Conservation (phyloP, 2,797 vertebrate species). For the Ctenopoma kingsleyae region DNA sequence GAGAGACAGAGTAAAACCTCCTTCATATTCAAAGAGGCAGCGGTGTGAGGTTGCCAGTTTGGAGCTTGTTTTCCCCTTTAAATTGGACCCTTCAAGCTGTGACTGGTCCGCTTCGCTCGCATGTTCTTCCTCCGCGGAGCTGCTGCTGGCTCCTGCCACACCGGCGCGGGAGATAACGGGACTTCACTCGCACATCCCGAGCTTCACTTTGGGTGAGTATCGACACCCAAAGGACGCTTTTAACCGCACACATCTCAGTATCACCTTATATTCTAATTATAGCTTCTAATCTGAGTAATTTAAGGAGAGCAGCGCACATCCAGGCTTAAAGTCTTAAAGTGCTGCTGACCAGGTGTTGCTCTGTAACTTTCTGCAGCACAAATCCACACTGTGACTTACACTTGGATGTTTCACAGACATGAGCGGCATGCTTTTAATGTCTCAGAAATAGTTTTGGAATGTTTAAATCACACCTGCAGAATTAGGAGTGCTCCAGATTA, state of each 20-base stretch:
- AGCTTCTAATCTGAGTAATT: constrained; percentile 23
- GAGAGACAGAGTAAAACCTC: constrained; percentile 15
- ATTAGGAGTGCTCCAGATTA: background rate
- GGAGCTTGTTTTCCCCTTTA: constrained; percentile 20
- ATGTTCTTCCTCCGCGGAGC: constrained; percentile 3
- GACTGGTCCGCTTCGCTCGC: constrained; percentile 8
- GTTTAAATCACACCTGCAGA: background rate
- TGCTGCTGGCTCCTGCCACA: background rate
- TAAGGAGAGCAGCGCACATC: constrained; percentile 1
- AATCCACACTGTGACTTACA: background rate
- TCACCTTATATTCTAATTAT: constrained; percentile 17
- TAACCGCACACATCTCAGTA: rapidly evolving
- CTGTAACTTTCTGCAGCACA: constrained; percentile 53
- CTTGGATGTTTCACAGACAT: background rate
- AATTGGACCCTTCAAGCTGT: constrained; percentile 30
- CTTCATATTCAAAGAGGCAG: constrained; percentile 17
- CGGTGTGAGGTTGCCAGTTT: constrained; percentile 48
- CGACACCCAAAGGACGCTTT: background rate
- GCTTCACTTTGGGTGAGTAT: constrained; percentile 59
- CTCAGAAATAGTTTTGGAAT: background rate
- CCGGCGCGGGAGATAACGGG: constrained; percentile 33
- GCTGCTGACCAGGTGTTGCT: constrained; percentile 56
- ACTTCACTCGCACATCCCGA: constrained; percentile 22
- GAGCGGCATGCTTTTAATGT: background rate
- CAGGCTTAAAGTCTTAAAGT: constrained; percentile 43